These are phyloP conservation scores for Silurus aristotelis DNA, from an alignment of 2,797 vertebrate genomes.

Conservation along the genomic window DNA sequence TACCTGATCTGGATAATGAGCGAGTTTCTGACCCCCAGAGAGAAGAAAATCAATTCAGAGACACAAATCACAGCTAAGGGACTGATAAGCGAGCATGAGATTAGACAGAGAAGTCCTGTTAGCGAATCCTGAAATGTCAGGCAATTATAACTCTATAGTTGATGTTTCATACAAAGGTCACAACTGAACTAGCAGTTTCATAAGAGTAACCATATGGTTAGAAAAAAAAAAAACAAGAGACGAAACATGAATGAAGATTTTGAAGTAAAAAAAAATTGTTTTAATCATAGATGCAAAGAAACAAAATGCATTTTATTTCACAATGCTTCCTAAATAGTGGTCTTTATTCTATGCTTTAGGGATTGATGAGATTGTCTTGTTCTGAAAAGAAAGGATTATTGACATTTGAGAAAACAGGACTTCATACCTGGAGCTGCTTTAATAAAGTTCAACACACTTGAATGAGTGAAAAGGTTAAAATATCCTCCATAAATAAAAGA, in stretches of 20 bases:
- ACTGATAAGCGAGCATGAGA: neutral
- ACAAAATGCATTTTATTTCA: neutral
- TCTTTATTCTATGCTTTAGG: neutral
- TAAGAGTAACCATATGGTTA: neutral
- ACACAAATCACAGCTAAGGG: constrained; percentile 1
- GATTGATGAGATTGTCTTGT: too few relatives aligned
- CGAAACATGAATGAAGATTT: neutral
- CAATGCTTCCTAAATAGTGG: neutral
- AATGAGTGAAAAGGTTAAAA: neutral
- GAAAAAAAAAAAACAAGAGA: neutral
- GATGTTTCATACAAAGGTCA: neutral
- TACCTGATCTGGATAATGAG: constrained; percentile 8
- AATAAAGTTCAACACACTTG: neutral
- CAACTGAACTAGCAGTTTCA: neutral
- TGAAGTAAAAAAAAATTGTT: neutral
- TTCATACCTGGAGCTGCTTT: neutral
- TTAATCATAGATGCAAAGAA: neutral
- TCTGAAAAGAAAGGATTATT: neutral
- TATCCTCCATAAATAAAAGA: neutral
- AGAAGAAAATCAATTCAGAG: constrained; percentile 58
- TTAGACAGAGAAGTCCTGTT: neutral
- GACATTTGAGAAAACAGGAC: neutral
- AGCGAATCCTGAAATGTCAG: neutral
- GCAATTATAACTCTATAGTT: neutral
- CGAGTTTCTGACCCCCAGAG: constrained; percentile 7